Evolutionary conservation across 2,113 vertebrate genomes (phyloP), one percentile per base, ranked within the genome.

Genomic region (Martes martes): DNA sequence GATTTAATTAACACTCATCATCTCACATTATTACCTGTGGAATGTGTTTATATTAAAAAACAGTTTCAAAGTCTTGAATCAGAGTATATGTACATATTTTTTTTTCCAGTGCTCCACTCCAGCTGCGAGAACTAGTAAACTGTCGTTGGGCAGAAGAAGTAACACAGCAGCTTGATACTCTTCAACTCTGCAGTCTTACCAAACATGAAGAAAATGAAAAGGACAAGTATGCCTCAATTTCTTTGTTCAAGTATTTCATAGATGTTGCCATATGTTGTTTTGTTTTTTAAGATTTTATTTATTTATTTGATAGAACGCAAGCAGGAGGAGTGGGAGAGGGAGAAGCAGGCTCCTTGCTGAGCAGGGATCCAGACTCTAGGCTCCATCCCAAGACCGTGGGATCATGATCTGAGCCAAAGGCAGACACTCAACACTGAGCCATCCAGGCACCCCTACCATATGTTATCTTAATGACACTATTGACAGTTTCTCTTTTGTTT

Each of bases 111-210:
- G 99, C 99, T 84, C 99, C 99, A 0, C 98, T 99, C 73, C 99
- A 99, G 98, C 98, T 99, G 13, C 99, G 99, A 94, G 99, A 99
- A 98, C 98, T 99, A 16, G 99, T 99, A 1, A 99, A 99, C 98
- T 99, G 99, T 98, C 99, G 99, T 79, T 99, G 99, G 99, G 99
- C 99, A 0, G 99, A 99, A 97, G 99, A 99, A 98, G 99, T 99
- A 96, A 99, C 99, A 0, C 99, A 99, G 90, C 99, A 99, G 97
- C 99, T 99, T 87, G 99, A 99, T 98, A 99, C 99, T 0, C 99
- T 99, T 95, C 99, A 99, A 96, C 99, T 99, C 11, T 99, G 99
- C 99, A 99, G 98, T 98, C 99, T 99, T 36, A 99, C 99, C 90
- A 99, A 99, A 98, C 99, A 99, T 0, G 99, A 99, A 45, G 99